phyloP scores from a whole-genome alignment of 2,113 vertebrate genomes.

The Oxyura jamaicensis region DNA sequence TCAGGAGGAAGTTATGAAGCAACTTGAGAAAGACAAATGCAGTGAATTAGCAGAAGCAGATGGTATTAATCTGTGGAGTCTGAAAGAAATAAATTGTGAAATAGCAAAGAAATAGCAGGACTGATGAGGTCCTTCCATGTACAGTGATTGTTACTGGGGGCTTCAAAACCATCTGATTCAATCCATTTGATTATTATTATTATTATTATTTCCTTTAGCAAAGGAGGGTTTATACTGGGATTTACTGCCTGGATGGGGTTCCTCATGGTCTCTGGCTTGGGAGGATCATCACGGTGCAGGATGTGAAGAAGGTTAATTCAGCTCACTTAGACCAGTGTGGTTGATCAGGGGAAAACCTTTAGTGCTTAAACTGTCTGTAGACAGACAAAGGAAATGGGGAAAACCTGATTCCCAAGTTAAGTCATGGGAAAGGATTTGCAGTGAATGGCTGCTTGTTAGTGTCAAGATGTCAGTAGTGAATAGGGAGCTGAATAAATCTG shows the following conservation, averaged over 20 bases:
- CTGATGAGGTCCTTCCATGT: neutral
- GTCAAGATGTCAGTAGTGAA: slow-evolving; percentile 36
- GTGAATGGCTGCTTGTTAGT: neutral
- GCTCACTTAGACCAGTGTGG: neutral
- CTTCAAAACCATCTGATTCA: neutral
- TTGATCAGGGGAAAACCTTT: neutral
- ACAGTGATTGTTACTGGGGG: neutral
- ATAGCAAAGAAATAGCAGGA: neutral
- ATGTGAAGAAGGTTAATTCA: neutral
- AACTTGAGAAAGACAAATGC: slow-evolving; percentile 54
- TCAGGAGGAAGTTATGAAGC: slow-evolving; percentile 35
- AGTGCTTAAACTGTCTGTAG: neutral
- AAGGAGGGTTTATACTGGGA: neutral
- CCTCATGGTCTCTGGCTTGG: neutral
- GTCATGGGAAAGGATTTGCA: slow-evolving; percentile 59
- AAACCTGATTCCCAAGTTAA: slow-evolving; percentile 51
- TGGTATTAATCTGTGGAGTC: slow-evolving; percentile 57
- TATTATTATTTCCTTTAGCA: neutral
- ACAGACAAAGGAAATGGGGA: slow-evolving; percentile 34
- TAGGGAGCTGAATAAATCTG: slow-evolving; percentile 27
- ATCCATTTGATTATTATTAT: neutral
- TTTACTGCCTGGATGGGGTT: neutral
- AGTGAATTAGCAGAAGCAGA: slow-evolving; percentile 52
- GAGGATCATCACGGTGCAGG: neutral
- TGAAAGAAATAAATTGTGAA: slow-evolving; percentile 57